Evolutionary conservation across 2,797 vertebrate genomes (phyloP).

Genomic region (Ceyx erithaca): DNA sequence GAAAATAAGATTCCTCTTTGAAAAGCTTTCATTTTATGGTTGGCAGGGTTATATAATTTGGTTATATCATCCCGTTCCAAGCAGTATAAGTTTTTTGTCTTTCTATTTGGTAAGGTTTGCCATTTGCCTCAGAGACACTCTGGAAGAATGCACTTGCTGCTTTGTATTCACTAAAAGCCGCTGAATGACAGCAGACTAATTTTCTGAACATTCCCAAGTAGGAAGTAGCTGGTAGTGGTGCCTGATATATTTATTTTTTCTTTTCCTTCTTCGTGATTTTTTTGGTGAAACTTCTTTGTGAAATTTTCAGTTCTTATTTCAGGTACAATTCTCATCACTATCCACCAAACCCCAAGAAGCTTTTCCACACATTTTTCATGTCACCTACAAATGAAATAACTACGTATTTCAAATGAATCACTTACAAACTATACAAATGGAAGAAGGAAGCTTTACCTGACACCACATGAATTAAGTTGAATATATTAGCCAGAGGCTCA

Average conservation of each 20-base stretch:
- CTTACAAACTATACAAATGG: neutral
- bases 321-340: neutral
- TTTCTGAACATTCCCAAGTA: neutral
- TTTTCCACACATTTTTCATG: neutral
- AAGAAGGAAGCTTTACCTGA: constrained; percentile 74
- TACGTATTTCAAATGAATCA: neutral
- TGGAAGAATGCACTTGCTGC: neutral
- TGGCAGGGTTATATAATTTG: neutral
- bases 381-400: neutral
- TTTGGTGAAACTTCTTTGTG: neutral
- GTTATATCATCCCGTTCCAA: neutral
- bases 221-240: neutral
- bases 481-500: constrained; percentile 76
- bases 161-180: neutral
- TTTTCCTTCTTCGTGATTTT: no score
- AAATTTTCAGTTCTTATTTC: neutral
- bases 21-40: constrained; percentile 6
- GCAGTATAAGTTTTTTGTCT: neutral
- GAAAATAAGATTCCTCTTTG: neutral
- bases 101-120: neutral
- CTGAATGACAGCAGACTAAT: neutral
- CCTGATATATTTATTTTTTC: neutral
- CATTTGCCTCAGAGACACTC: neutral
- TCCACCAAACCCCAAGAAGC: neutral
- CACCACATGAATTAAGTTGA: constrained; percentile 81